phyloP scores from a whole-genome alignment of 2,888 invertebrate species.

The Lomographa bimaculata region DNA sequence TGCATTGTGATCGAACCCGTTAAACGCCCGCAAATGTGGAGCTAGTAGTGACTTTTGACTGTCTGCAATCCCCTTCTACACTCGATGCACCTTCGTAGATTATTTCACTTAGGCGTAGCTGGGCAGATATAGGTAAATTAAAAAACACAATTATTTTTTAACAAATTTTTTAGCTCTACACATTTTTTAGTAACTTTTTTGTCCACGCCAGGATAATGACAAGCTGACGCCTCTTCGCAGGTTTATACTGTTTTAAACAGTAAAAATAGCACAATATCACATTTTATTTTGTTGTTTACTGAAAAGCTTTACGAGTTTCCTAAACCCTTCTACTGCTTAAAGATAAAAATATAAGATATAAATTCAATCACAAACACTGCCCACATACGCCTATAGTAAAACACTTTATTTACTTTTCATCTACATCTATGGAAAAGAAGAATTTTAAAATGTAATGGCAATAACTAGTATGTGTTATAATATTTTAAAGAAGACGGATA shows the following conservation, averaged over 20 bases:
- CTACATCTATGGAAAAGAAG: constrained; percentile 2
- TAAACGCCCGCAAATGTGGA: constrained; percentile 42
- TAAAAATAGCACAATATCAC: too few species aligned
- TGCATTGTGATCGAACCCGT: constrained; percentile 78
- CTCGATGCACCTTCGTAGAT: constrained; percentile 56
- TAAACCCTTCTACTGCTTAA: too few species aligned
- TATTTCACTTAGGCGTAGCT: constrained; percentile 22
- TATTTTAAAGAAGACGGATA: constrained; percentile 11
- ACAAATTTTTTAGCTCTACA: too few species aligned
- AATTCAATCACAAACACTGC: background rate
- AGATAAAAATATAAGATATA: too few species aligned
- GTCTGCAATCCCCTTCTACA: constrained; percentile 52
- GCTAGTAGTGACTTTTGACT: constrained; percentile 51
- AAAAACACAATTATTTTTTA: too few species aligned
- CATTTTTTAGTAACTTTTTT: too few species aligned
- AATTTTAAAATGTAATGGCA: constrained; percentile 18
- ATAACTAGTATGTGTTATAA: constrained; percentile 17
- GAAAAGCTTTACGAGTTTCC: too few species aligned
- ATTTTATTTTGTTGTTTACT: too few species aligned
- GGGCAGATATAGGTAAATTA: constrained; percentile 10
- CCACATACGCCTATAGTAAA: constrained; percentile 7
- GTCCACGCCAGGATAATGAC: too few species aligned
- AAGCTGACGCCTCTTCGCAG: too few species aligned
- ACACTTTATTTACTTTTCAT: too few species aligned
- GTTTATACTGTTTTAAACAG: too few species aligned